A percentile compares a stretch with the other conserved stretches of the same genome.
These are phyloP conservation scores for Zaprionus tsacasi DNA, from an alignment of 1,140 invertebrate genomes.

Conservation along the genomic window DNA sequence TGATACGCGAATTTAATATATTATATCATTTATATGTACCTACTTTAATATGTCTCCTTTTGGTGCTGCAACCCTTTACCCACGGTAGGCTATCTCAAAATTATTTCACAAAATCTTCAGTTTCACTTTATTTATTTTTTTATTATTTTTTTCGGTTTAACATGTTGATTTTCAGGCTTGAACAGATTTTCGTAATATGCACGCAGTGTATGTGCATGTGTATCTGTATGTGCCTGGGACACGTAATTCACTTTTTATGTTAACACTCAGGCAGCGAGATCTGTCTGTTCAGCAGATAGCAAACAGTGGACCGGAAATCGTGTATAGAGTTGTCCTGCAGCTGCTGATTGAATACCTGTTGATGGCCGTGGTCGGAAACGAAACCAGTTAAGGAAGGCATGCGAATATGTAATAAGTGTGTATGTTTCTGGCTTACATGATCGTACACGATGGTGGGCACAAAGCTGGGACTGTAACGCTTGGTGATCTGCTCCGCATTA, in stretches of 20 bases:
- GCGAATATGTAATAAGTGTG: background rate
- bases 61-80: background rate
- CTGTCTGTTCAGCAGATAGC: slow-evolving; percentile 65
- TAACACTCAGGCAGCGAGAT: slow-evolving; percentile 56
- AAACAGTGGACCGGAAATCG: slow-evolving; percentile 75
- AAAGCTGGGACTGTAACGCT: slow-evolving; percentile 84
- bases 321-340: slow-evolving; percentile 76
- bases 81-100: background rate
- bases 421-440: slow-evolving; percentile 69
- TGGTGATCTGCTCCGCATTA: slow-evolving; percentile 85
- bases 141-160: slow-evolving; percentile 5
- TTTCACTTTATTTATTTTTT: background rate
- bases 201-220: background rate
- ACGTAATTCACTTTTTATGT: slow-evolving; percentile 44
- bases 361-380: slow-evolving; percentile 19
- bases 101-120: background rate
- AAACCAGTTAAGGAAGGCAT: slow-evolving; percentile 52
- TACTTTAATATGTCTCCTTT: no score
- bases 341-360: slow-evolving; percentile 79
- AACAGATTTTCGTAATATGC: slow-evolving; percentile 1
- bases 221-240: background rate
- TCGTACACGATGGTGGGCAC: slow-evolving; percentile 87
- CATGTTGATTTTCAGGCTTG: background rate
- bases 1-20: no score
- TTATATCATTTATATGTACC: no score